phyloP scores from a whole-genome alignment of 2,797 vertebrate genomes.

The Odontamblyopus lacepedii region DNA sequence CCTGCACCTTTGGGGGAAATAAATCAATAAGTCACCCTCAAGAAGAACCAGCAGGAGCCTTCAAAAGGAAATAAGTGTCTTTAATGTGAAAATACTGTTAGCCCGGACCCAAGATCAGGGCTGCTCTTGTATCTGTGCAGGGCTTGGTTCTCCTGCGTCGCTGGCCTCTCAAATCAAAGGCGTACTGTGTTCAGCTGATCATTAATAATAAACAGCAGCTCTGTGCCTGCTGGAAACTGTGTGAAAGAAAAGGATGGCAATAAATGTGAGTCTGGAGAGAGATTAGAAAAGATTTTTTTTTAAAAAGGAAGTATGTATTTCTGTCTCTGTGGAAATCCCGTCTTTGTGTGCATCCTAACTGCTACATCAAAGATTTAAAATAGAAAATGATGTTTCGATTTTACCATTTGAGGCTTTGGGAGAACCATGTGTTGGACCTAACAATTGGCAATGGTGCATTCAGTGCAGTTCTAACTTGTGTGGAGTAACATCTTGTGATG shows the following conservation, averaged over 20 bases:
- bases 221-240: conserved; percentile 21
- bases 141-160: conserved; percentile 11
- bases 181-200: conserved; percentile 17
- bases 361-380: conserved; percentile 4
- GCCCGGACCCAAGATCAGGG: conserved; percentile 14
- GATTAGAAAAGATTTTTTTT: conserved; percentile 11
- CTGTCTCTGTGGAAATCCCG: background rate
- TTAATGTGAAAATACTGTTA: conserved; percentile 5
- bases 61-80: background rate
- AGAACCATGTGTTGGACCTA: conserved; percentile 20
- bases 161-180: conserved; percentile 29
- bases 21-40: conserved; percentile 10
- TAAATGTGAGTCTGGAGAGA: conserved; percentile 17
- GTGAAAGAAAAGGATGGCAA: conserved; percentile 25
- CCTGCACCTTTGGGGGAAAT: conserved; percentile 1
- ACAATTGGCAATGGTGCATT: conserved; percentile 3
- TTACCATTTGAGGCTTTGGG: background rate
- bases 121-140: conserved; percentile 21
- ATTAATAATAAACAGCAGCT: conserved; percentile 40
- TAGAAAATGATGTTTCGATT: conserved; percentile 4
- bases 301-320: conserved; percentile 12
- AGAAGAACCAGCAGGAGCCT: background rate
- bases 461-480: background rate
- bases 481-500: too few relatives aligned
- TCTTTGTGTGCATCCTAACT: background rate